Percentiles rank a stretch among this genome's conserved stretches.
phyloP scores from a whole-genome alignment of 2,888 invertebrate species.

The Metacarcinus magister region DNA sequence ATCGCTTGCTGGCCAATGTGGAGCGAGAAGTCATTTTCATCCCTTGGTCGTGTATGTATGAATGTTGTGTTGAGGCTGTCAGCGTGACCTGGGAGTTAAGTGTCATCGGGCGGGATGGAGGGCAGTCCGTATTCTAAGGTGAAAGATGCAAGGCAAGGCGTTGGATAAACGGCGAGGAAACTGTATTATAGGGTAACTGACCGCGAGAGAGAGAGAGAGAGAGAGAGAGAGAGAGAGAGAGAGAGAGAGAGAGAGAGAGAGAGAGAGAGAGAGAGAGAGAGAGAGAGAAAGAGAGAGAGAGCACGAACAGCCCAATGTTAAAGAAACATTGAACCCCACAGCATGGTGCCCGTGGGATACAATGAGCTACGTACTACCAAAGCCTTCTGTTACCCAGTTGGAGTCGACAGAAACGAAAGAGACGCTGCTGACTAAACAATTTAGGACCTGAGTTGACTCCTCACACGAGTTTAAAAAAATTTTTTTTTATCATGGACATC shows the following conservation, averaged over 20 bases:
- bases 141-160: background rate
- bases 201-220: slow-evolving; percentile 47
- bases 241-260: slow-evolving; percentile 68
- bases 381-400: background rate
- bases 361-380: background rate
- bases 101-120: background rate
- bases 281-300: slow-evolving; percentile 56
- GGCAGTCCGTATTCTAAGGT: background rate
- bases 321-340: background rate
- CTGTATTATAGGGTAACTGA: background rate
- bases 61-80: background rate
- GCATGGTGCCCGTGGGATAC: background rate
- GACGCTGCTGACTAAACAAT: background rate
- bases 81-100: slow-evolving; percentile 23
- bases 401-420: background rate
- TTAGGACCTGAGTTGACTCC: background rate
- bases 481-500: background rate
- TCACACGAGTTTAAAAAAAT: background rate
- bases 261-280: slow-evolving; percentile 55
- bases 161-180: background rate
- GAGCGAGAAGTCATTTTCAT: background rate
- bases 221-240: slow-evolving; percentile 69
- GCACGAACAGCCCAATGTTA: background rate
- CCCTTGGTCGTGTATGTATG: background rate
- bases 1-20: background rate